These are phyloP conservation scores for Pseudocheirus occidentalis DNA, from an alignment of 2,797 vertebrate species.

Conservation along the genomic window DNA sequence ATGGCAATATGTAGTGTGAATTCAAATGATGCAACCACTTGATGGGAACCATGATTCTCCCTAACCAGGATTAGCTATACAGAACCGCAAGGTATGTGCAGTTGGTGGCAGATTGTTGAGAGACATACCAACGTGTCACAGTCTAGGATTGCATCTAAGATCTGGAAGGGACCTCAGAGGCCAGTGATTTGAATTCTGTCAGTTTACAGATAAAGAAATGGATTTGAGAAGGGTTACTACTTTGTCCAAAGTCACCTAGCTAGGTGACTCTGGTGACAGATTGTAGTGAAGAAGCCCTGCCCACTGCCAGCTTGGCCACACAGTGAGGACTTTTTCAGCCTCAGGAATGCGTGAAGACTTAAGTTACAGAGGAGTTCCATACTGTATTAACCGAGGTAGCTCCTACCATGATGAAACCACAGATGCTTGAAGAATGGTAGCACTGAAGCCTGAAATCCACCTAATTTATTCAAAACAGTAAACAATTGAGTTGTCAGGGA, in stretches of 20 bases:
- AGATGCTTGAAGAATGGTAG: background rate
- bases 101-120: background rate
- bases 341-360: background rate
- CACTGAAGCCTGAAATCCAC: background rate
- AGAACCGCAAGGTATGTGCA: background rate
- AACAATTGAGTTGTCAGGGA: background rate
- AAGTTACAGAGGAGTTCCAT: background rate
- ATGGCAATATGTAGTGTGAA: background rate
- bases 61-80: background rate
- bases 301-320: background rate
- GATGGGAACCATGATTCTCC: background rate
- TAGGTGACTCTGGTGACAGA: background rate
- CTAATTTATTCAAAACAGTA: background rate
- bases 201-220: background rate
- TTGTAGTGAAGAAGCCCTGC: background rate
- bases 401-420: background rate
- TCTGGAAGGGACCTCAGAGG: background rate
- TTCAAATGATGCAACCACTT: background rate
- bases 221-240: background rate
- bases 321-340: background rate
- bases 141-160: background rate
- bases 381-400: background rate
- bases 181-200: background rate
- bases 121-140: accelerated
- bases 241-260: background rate